Base-by-base conservation (phyloP, 2,888 invertebrate genomes). In the Noctua comes region DNA sequence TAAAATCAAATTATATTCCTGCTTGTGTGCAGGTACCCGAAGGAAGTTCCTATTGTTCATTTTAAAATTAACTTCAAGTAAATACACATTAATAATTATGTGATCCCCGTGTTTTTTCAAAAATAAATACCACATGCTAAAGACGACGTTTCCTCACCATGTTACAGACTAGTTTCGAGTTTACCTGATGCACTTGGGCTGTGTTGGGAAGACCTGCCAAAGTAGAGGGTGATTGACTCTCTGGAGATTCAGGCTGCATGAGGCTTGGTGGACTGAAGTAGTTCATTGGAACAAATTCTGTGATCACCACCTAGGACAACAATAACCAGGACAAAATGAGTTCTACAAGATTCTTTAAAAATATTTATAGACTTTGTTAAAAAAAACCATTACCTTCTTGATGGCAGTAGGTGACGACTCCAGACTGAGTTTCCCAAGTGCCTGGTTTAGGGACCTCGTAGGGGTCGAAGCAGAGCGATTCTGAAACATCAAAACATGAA, bases 101-200 rank as follows among this genome's bases (percentile, higher is more conserved):
- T n/a, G n/a, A n/a, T n/a, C n/a, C n/a, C n/a, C n/a, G n/a, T n/a
- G n/a, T n/a, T n/a, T n/a, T n/a, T n/a, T n/a, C n/a, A n/a, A n/a
- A n/a, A n/a, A n/a, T n/a, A n/a, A n/a, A n/a, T n/a, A n/a, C n/a
- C n/a, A n/a, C n/a, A n/a, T n/a, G n/a, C n/a, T n/a, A n/a, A n/a
- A n/a, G n/a, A n/a, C n/a, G n/a, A n/a, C n/a, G n/a, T n/a, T n/a
- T n/a, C n/a, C n/a, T n/a, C n/a, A n/a, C n/a, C n/a, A n/a, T n/a
- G n/a, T n/a, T n/a, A n/a, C n/a, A n/a, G n/a, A n/a, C n/a, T n/a
- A n/a, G n/a, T n/a, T n/a, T n/a, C n/a, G n/a, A n/a, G n/a, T n/a
- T 83, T 91, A 96, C 97, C 95, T 97, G 96, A 79, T 96, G 96
- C 10, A 97, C 94, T 93, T 96, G 96, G 18, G 91, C 81, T 64